These are phyloP conservation scores for Pseudomyrmex cubaensis DNA, from an alignment of 1,140 invertebrate genomes.

Conservation along the genomic window DNA sequence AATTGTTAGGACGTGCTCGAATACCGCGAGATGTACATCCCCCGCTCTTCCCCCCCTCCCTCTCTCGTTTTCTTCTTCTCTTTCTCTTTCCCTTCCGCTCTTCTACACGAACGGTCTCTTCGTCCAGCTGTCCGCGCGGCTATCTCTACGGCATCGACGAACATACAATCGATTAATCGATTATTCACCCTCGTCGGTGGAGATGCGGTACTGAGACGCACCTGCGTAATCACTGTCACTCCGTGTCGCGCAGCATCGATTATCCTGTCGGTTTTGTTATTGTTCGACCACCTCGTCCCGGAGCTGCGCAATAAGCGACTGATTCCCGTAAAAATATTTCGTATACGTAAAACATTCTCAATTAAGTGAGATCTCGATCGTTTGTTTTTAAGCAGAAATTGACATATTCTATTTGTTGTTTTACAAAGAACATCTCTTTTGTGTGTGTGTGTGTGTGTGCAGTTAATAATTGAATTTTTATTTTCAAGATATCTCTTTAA, in stretches of 20 bases:
- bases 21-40: slow-evolving; percentile 62
- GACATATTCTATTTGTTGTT: neutral
- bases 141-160: slow-evolving; percentile 57
- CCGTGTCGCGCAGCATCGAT: slow-evolving; percentile 54
- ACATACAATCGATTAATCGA: slow-evolving; percentile 76
- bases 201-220: slow-evolving; percentile 41
- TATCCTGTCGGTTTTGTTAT: slow-evolving; percentile 66
- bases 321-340: neutral
- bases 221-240: slow-evolving; percentile 59
- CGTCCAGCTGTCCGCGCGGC: slow-evolving; percentile 35
- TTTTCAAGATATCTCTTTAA: neutral
- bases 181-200: slow-evolving; percentile 65
- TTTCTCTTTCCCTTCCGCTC: slow-evolving; percentile 24
- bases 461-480: neutral
- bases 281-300: slow-evolving; percentile 9
- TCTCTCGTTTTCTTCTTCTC: neutral
- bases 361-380: neutral
- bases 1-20: slow-evolving; percentile 77
- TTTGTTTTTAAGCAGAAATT: neutral
- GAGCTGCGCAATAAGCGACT: slow-evolving; percentile 6
- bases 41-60: neutral
- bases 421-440: no score
- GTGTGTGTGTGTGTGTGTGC: neutral
- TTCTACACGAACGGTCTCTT: neutral
- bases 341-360: neutral